Evolutionary conservation across 2,113 vertebrate genomes (phyloP), one percentile per base, ranked within the genome.

Genomic region (Ictidomys tridecemlineatus): DNA sequence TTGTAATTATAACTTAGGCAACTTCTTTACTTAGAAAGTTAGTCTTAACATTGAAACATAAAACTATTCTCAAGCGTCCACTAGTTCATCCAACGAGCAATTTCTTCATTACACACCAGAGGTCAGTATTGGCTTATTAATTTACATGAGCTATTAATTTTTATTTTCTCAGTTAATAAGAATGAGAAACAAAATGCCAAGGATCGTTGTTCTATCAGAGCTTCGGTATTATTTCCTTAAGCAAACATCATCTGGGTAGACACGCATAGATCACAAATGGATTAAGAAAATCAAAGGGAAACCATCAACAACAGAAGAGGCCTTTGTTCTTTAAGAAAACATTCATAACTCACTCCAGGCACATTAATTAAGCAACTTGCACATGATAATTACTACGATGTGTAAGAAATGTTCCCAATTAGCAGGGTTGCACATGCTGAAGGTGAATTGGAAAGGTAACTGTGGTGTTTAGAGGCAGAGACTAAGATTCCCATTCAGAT

Each of bases 71-170:
- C 51, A 73, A 86, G 30, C 0, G 7, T 78, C 37, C 56, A 53
- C 20, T 90, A 48, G 14, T 82, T 96, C 37, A 85, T 61, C 56
- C 39, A 91, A 17, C 61, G 74, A 85, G 70, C 86, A 51, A 79
- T 98, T 98, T 97, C 96, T 92, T 42, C 69, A 93, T 73, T 96
- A 39, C 14, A 95, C 99, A 98, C 97, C 98, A 99, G 99, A 98
- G 98, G 98, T 98, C 99, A 99, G 98, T 98, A 96, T 98, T 98
- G 98, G 86, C 96, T 96, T 98, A 97, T 98, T 98, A 88, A 98
- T 98, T 96, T 97, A 74, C 88, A 93, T 56, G 18, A 53, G 0
- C 0, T 82, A 93, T 97, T 97, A 88, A 87, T 95, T 98, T 95
- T 94, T 97, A 92, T 86, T 96, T 0, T 94, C 65, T 11, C 37